These are phyloP conservation scores for Columba janthina DNA, from an alignment of 2,113 vertebrate species.

Conservation along the genomic window DNA sequence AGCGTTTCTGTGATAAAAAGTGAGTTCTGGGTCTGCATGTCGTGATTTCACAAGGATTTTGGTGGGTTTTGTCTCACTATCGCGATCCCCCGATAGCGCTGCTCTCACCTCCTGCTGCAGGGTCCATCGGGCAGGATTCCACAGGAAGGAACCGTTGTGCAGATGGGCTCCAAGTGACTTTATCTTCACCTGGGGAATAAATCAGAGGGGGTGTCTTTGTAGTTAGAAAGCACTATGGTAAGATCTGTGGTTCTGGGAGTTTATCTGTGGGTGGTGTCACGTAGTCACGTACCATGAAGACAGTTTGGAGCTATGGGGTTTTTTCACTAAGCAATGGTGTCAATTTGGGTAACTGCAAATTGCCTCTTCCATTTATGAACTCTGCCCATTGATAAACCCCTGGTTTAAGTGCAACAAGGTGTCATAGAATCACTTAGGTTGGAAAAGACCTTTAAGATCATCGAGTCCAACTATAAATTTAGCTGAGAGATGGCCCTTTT, in stretches of 20 bases:
- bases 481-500: background rate
- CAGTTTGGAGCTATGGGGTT: background rate
- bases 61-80: background rate
- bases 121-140: background rate
- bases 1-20: background rate
- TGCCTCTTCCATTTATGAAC: background rate
- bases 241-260: background rate
- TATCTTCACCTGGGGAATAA: background rate
- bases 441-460: too few species aligned
- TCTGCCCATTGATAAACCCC: background rate
- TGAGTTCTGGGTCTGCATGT: background rate
- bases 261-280: background rate
- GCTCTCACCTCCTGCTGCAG: background rate
- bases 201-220: background rate
- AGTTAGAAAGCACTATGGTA: slow-evolving; percentile 35
- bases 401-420: background rate
- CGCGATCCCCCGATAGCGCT: background rate
- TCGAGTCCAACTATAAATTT: too few species aligned
- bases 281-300: background rate
- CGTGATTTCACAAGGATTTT: background rate
- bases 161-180: background rate
- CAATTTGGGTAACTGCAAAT: background rate
- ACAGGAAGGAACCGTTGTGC: background rate
- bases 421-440: background rate
- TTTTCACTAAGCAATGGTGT: background rate